phyloP scores from a whole-genome alignment of 2,888 invertebrate genomes.

The Lampropteryx suffumata region DNA sequence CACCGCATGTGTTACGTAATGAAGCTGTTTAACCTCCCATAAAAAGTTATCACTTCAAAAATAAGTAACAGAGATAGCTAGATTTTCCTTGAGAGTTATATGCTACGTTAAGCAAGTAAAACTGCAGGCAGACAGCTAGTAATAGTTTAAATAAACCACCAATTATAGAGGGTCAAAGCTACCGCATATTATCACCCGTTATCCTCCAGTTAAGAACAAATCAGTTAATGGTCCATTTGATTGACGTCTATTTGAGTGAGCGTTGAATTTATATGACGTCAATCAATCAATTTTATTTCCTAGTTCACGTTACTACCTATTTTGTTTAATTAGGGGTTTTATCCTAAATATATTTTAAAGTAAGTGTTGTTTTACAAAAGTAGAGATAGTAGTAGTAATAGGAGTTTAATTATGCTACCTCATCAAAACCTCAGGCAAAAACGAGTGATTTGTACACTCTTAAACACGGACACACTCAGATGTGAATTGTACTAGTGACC shows the following conservation, averaged over 20 bases:
- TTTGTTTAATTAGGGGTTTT: slow-evolving; percentile 5
- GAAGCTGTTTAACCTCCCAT: no score
- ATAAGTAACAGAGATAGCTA: no score
- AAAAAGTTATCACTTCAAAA: no score
- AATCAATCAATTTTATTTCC: slow-evolving; percentile 77
- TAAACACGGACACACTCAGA: no score
- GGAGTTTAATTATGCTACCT: no score
- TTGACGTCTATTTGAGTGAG: slow-evolving; percentile 62
- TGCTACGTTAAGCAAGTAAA: no score
- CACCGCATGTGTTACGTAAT: no score
- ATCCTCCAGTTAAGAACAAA: slow-evolving; percentile 51
- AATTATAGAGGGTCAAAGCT: slow-evolving; percentile 49
- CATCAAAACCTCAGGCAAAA: no score
- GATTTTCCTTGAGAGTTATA: no score
- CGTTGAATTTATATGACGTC: slow-evolving; percentile 74
- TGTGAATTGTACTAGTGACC: no score
- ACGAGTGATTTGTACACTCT: no score
- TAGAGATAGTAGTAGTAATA: no score
- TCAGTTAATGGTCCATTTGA: slow-evolving; percentile 51
- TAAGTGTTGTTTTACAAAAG: neutral
- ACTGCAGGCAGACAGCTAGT: slow-evolving; percentile 32
- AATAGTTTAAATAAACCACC: slow-evolving; percentile 47
- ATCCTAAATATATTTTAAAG: slow-evolving; percentile 6
- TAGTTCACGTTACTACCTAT: slow-evolving; percentile 28
- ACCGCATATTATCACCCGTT: slow-evolving; percentile 47